phyloP scores from a whole-genome alignment of 1,140 invertebrate species.

The Sitophilus oryzae region DNA sequence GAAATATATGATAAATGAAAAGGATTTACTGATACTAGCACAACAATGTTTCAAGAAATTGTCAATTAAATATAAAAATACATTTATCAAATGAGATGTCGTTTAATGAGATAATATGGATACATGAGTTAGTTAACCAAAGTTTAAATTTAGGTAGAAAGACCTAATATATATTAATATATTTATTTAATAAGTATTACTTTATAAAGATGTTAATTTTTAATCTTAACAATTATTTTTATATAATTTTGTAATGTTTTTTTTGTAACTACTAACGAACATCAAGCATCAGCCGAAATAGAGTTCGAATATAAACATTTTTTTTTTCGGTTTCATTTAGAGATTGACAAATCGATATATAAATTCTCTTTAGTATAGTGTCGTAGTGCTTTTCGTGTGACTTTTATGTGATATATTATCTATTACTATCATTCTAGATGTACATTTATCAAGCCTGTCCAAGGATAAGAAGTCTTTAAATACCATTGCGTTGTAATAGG shows the following conservation, averaged over 20 bases:
- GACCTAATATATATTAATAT: constrained; percentile 32
- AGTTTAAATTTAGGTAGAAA: constrained; percentile 35
- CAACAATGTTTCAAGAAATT: constrained; percentile 2
- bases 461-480: constrained; percentile 13
- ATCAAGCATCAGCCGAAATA: background rate
- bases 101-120: constrained; percentile 22
- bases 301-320: background rate
- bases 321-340: background rate
- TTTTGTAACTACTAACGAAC: constrained; percentile 30
- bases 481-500: constrained; percentile 4
- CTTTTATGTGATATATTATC: constrained; percentile 46
- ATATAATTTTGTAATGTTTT: constrained; percentile 39
- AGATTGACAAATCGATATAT: constrained; percentile 23
- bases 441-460: constrained; percentile 18
- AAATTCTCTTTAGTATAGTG: constrained; percentile 37
- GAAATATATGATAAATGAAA: background rate
- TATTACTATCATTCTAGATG: constrained; percentile 37
- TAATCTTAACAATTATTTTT: constrained; percentile 38
- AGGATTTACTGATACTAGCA: constrained; percentile 1
- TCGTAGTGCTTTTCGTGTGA: constrained; percentile 47
- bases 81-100: constrained; percentile 1
- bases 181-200: constrained; percentile 30
- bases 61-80: constrained; percentile 26
- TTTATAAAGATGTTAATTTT: constrained; percentile 17
- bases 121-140: constrained; percentile 38